Base-by-base conservation (phyloP, 2,888 invertebrate genomes). In the Drosophila prolongata region DNA sequence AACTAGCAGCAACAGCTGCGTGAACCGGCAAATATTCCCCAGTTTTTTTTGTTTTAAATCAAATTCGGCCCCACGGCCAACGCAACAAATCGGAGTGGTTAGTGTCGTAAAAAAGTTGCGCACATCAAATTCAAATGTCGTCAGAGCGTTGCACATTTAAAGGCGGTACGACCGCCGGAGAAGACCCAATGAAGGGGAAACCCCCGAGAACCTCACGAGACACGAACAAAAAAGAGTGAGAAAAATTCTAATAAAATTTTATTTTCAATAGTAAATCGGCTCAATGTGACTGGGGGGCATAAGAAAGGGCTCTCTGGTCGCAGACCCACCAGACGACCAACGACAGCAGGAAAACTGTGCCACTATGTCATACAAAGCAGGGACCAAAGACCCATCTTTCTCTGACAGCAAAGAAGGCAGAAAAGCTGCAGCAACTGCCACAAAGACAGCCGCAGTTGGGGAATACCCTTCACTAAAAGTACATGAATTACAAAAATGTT, bases 181-280 rank as follows among this genome's bases (percentile, higher is more conserved):
- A 14, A 53, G 49, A 71, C 37, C 46, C 73, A 73, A 55, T 76
- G 62, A 61, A 71, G 72, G 61, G 57, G 55, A 80, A 83, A 77
- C 66, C 72, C 62, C 65, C 66, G 53, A 54, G 56, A 27, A 62
- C 61, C 44, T 56, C 42, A 27, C 30, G 42, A 54, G 50, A 68
- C 64, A 65, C 72, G 19, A 43, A 9, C 3, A 56, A 55, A 62
- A 61, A 67, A 61, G 44, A 53, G 54, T 44, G 54, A 66, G 68
- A 65, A 72, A 70, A 83, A 86, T 78, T 86, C 80, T 72, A 88
- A 87, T 88, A 89, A 85, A 89, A 86, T 86, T 89, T 72, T 90
- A 89, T 90, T 88, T 85, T 88, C 89, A 88, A 81, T 90, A 90
- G 89, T 86, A 87, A 87, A 87, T 85, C 90, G 87, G 83, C 87